Conservation (phyloP, 2,797 vertebrate species). For the Sphenopsis melanotis region DNA sequence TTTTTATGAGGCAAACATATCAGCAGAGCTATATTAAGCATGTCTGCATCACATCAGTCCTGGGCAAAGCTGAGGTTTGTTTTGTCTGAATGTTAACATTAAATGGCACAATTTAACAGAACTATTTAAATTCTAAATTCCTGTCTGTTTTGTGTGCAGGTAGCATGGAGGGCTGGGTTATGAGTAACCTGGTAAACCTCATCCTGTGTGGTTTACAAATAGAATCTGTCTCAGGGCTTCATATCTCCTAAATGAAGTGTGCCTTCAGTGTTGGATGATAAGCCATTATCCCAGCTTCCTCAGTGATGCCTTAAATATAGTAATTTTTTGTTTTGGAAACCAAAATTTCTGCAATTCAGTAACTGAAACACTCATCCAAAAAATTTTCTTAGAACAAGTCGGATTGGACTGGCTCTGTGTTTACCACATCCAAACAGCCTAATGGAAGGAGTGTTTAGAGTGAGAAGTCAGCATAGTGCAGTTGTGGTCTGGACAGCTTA, state of each 20-base stretch:
- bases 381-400: not conserved
- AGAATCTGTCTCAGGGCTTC: not conserved
- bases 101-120: not conserved
- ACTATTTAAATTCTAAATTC: not conserved
- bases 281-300: not conserved
- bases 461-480: not conserved
- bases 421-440: not conserved
- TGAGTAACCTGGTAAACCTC: not conserved
- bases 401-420: not conserved
- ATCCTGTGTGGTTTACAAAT: not conserved
- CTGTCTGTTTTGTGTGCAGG: not conserved
- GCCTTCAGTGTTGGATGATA: not conserved
- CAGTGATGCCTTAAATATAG: not conserved
- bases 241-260: not conserved
- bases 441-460: constrained; percentile 13
- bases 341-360: not conserved
- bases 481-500: not conserved
- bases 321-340: not conserved
- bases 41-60: not conserved
- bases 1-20: not conserved
- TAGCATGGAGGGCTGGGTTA: not conserved
- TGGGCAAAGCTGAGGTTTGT: not conserved
- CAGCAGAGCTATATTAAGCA: not conserved
- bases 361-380: not conserved
- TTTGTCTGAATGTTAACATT: not conserved